Base-by-base conservation (phyloP, 35 echinoderm and acorn worm species). In the Heliocidaris tuberculata region DNA sequence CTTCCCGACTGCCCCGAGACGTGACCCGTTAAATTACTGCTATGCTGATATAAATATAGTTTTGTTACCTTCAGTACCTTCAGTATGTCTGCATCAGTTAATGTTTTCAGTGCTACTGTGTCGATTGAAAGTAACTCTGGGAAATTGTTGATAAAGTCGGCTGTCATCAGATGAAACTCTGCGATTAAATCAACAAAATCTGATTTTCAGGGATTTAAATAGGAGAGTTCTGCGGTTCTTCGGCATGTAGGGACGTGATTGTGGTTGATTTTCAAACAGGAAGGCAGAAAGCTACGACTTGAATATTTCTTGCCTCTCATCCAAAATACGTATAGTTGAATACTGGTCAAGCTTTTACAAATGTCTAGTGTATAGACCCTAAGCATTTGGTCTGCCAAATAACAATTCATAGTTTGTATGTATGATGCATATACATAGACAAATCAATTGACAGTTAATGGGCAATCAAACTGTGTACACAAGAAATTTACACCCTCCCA, bases 161-260 rank as follows among this genome's bases (percentile, higher is more conserved):
- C 65, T 78, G 65, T 78, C 65, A n/a, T 78, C 65, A 78, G 65
- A 78, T 78, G 19, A 78, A 78, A 78, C 65, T 78, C 65, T 78
- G 65, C 65, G 65, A 78, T 78, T 78, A 78, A 7, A 78, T 78
- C 65, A 78, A 19, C 27, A 19, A 70, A 15, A 70, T 21, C 60
- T 17, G 17, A 70, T 70, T 70, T 70, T 70, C 4, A 70, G 21
- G 50, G 60, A 19, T 70, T 70, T 70, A 70, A 27, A 42, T 42
- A 42, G 50, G 50, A 52, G 65, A 19, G 27, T 78, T 42, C 27
- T 13, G 5, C 65, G 27, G 65, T 78, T n/a, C 5, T 78, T 21
- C 65, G 27, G 6, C 6, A 16, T 13, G 52, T 2, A n/a, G 17
- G 17, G 27, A n/a, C 65, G 65, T 78, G 65, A 78, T n/a, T 78